Percentiles rank a stretch among this genome's conserved stretches.
Conservation (phyloP, 2,113 vertebrate species). For the Rostratula benghalensis region DNA sequence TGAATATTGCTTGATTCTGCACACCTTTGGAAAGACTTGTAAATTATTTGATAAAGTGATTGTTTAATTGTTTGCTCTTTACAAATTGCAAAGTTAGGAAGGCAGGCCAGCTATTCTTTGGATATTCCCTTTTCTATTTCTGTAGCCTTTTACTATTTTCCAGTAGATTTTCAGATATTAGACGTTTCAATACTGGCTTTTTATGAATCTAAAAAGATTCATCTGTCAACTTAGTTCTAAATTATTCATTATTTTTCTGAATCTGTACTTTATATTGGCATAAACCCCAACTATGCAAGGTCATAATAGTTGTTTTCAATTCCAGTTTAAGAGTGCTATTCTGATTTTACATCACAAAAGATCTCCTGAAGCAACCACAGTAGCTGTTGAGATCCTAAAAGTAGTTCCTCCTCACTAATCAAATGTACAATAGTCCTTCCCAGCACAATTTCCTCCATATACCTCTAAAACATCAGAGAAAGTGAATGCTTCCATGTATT, state of each 20-base stretch:
- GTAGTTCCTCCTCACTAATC: background rate
- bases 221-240: background rate
- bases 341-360: background rate
- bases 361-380: background rate
- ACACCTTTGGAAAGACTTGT: background rate
- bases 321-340: background rate
- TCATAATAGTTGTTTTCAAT: background rate
- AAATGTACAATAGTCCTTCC: background rate
- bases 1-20: background rate
- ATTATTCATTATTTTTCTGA: background rate
- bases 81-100: background rate
- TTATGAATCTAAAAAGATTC: background rate
- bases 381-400: background rate
- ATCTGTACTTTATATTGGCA: background rate
- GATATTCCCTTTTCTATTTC: background rate
- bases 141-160: background rate
- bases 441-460: background rate
- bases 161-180: background rate
- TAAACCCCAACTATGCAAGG: background rate
- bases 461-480: background rate
- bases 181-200: background rate
- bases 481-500: background rate
- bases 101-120: background rate
- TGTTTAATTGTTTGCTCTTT: background rate
- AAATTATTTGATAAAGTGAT: background rate